Percentiles rank a stretch among this genome's conserved stretches.
Conservation (phyloP, 2,113 vertebrate species). For the Lamprotornis superbus region DNA sequence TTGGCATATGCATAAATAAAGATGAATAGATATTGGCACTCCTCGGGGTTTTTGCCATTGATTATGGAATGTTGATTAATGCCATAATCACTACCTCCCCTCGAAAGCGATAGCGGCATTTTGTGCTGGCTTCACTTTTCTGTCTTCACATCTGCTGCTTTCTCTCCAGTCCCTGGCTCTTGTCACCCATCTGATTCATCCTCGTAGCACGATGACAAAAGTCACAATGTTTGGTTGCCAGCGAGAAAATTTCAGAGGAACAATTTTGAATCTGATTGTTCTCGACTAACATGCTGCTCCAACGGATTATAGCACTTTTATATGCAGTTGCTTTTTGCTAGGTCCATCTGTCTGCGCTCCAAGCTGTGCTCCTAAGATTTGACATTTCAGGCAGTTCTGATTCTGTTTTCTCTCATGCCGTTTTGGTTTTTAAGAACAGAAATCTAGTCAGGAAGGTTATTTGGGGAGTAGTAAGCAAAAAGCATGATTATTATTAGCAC, state of each 20-base stretch:
- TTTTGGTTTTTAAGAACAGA: conserved; percentile 43
- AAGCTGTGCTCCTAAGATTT: conserved; percentile 64
- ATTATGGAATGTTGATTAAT: conserved; percentile 63
- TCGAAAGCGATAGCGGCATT: conserved; percentile 29
- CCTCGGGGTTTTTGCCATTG: conserved; percentile 49
- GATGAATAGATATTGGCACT: conserved; percentile 60
- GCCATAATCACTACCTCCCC: conserved; percentile 51
- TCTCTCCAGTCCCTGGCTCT: conserved; percentile 60
- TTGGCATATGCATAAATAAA: conserved; percentile 52
- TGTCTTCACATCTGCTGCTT: conserved; percentile 65
- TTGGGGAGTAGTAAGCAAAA: conserved; percentile 6
- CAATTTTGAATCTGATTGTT: conserved; percentile 70
- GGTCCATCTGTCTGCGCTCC: conserved; percentile 66
- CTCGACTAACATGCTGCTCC: conserved; percentile 64
- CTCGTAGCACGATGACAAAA: conserved; percentile 61
- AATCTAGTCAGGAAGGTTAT: conserved; percentile 10
- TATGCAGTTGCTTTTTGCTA: conserved; percentile 56
- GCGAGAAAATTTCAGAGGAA: conserved; percentile 67
- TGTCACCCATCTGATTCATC: conserved; percentile 67
- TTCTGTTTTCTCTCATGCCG: conserved; percentile 41
- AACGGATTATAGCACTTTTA: conserved; percentile 65
- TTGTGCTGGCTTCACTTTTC: conserved; percentile 50
- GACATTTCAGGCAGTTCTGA: conserved; percentile 65
- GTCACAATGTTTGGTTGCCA: conserved; percentile 69
- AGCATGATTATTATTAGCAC: conserved; percentile 7